These are phyloP conservation scores for Diaphora mendica DNA, from an alignment of 2,888 invertebrate genomes.

Conservation along the genomic window DNA sequence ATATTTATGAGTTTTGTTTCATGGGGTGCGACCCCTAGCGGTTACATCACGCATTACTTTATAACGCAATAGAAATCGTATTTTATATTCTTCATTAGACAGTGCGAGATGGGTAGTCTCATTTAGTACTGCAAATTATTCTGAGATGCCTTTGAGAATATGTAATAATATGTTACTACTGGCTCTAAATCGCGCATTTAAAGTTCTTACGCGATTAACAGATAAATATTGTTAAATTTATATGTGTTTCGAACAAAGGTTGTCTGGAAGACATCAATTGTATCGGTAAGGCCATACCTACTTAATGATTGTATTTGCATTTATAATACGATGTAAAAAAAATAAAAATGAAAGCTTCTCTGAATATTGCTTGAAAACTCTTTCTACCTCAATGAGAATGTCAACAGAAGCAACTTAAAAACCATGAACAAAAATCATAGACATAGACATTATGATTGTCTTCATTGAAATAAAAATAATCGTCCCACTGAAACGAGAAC, in stretches of 20 bases:
- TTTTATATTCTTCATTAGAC: neutral
- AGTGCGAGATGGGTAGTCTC: neutral
- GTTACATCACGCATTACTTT: constrained; percentile 48
- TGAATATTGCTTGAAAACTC: neutral
- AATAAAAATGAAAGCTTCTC: too few relatives aligned
- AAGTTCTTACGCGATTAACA: neutral
- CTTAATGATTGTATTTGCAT: neutral
- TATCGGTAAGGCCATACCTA: neutral
- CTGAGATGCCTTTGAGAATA: neutral
- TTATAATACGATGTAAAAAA: neutral
- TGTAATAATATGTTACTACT: neutral
- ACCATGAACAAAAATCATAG: neutral
- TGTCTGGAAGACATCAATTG: neutral
- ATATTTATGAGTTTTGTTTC: constrained; percentile 55
- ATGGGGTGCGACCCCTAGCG: constrained; percentile 50
- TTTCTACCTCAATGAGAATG: neutral
- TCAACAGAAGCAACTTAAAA: neutral
- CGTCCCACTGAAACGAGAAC: neutral
- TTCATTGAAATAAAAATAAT: neutral
- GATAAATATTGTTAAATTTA: neutral
- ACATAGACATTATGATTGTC: neutral
- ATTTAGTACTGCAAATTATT: neutral
- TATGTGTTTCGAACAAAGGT: neutral
- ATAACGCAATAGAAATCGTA: constrained; percentile 28
- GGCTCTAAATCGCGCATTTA: neutral